phyloP scores from a whole-genome alignment of 2,888 invertebrate genomes.

The Colostygia pectinataria region DNA sequence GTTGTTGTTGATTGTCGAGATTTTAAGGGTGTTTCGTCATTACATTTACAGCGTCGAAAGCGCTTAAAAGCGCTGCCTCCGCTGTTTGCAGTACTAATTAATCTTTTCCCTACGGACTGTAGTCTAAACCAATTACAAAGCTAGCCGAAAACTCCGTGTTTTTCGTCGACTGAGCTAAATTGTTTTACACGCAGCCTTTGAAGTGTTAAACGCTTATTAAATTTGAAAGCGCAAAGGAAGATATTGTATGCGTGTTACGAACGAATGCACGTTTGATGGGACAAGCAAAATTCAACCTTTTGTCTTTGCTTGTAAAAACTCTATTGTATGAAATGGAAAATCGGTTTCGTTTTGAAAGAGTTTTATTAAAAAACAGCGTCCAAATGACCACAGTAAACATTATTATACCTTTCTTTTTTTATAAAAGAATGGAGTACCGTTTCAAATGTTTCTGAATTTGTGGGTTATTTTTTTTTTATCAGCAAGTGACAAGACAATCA shows the following conservation, averaged over 20 bases:
- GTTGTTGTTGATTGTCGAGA: conserved; percentile 23
- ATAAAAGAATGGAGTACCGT: too few relatives aligned
- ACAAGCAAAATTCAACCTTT: conserved; percentile 26
- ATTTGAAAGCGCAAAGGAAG: conserved; percentile 72
- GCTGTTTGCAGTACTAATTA: conserved; percentile 77
- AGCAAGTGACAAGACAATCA: too few relatives aligned
- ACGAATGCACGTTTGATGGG: conserved; percentile 23
- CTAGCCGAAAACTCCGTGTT: conserved; percentile 74
- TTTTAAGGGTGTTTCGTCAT: conserved; percentile 38
- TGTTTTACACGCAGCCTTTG: conserved; percentile 76
- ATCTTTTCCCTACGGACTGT: conserved; percentile 68
- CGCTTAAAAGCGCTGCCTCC: conserved; percentile 61
- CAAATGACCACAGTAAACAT: too few relatives aligned
- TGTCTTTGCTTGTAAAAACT: background rate
- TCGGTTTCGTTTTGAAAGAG: too few relatives aligned
- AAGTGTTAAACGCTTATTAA: conserved; percentile 81
- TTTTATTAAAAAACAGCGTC: too few relatives aligned
- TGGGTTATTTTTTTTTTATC: too few relatives aligned
- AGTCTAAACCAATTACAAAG: conserved; percentile 75
- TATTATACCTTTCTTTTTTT: too few relatives aligned
- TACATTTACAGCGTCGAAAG: conserved; percentile 49
- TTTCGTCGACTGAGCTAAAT: conserved; percentile 75
- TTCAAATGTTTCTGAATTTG: too few relatives aligned
- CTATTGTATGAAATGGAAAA: too few relatives aligned
- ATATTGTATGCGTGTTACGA: conserved; percentile 56